Conservation (phyloP, 1,140 invertebrate species). For the Sesamia nonagrioides region DNA sequence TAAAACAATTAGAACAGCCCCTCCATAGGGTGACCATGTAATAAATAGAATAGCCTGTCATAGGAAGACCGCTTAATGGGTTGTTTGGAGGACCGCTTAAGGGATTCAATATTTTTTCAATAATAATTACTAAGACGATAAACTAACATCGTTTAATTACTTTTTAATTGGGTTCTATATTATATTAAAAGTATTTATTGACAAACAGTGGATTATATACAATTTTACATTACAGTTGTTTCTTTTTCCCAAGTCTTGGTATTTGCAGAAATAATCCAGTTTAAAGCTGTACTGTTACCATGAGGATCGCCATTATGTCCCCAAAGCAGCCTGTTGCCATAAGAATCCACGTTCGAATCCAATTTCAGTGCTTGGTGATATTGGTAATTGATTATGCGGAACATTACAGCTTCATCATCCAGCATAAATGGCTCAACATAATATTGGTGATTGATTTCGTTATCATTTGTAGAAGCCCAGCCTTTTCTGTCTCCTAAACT, state of each 20-base stretch:
- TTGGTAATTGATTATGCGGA: conserved; percentile 50
- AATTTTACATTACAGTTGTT: not conserved
- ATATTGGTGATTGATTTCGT: conserved; percentile 41
- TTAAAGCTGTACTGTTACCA: not conserved
- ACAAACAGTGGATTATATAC: not conserved
- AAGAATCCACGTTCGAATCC: conserved; percentile 12
- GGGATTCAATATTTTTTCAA: no score
- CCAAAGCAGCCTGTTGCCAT: conserved; percentile 41
- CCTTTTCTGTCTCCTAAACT: conserved; percentile 43
- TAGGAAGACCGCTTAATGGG: no score
- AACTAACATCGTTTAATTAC: no score
- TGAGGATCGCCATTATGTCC: conserved; percentile 45
- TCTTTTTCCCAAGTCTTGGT: conserved; percentile 1
- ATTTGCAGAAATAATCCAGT: conserved; percentile 7
- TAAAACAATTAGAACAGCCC: no score
- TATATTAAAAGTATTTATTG: no score
- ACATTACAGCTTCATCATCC: conserved; percentile 45
- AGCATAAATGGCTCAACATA: conserved; percentile 41
- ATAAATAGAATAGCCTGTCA: no score
- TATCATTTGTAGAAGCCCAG: conserved; percentile 39
- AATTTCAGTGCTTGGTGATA: conserved; percentile 51
- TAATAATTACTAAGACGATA: no score
- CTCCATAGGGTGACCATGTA: no score
- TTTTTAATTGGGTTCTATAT: no score
- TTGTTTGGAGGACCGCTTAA: no score